phyloP scores from a whole-genome alignment of 2,888 invertebrate species.

The Lampropteryx suffumata region DNA sequence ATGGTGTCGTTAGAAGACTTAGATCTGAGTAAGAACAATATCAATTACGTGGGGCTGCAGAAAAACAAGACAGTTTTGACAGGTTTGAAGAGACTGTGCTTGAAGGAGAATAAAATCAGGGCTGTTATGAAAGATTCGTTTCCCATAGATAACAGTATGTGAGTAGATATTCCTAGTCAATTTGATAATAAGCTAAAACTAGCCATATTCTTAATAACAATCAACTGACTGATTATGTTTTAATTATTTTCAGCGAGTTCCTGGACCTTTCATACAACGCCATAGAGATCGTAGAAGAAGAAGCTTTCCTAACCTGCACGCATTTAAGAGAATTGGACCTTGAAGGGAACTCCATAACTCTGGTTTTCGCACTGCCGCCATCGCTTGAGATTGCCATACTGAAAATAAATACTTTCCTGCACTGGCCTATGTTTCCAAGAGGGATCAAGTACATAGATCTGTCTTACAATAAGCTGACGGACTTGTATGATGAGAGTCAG shows the following conservation, averaged over 20 bases:
- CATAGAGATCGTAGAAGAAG: constrained; percentile 71
- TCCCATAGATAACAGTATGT: constrained; percentile 65
- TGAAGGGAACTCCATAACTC: constrained; percentile 73
- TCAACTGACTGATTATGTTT: background rate
- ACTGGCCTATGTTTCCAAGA: constrained; percentile 71
- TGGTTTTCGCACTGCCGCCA: constrained; percentile 64
- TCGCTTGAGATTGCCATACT: constrained; percentile 66
- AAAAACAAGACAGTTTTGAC: constrained; percentile 54
- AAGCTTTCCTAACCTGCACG: constrained; percentile 60
- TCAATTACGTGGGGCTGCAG: constrained; percentile 61
- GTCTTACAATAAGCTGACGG: constrained; percentile 67
- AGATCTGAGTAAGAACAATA: constrained; percentile 77
- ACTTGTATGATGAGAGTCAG: constrained; percentile 59
- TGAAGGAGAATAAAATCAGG: constrained; percentile 76
- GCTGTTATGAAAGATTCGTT: constrained; percentile 70
- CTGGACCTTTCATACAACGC: constrained; percentile 74
- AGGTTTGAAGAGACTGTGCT: constrained; percentile 65
- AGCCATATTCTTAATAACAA: background rate
- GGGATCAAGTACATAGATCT: constrained; percentile 71
- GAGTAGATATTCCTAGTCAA: too few species aligned
- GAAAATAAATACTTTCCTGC: constrained; percentile 66
- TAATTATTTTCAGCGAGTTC: constrained; percentile 58
- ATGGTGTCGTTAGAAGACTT: constrained; percentile 66
- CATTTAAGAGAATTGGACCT: constrained; percentile 72
- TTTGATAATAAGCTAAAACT: too few species aligned